Evolutionary conservation across 2,888 invertebrate species (phyloP), one percentile per base, ranked within the genome.

Genomic region (Cylloceria caligata): DNA sequence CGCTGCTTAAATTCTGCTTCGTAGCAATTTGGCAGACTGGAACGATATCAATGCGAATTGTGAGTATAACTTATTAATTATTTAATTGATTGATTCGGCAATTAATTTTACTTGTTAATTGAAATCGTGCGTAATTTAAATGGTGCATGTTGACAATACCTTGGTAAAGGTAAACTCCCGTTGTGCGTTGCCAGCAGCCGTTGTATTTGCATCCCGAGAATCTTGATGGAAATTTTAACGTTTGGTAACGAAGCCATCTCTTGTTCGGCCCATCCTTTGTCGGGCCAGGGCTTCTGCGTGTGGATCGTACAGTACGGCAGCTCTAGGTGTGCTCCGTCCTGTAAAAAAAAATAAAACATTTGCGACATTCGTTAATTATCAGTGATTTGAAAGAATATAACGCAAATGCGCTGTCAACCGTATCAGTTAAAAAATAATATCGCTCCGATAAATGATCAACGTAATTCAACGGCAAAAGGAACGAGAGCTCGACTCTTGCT

Each of bases 21-120:
- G 92, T 97, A 98, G 92, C 98, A 98, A 84, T 95, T 95, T 84
- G 96, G 95, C 90, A 97, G 96, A 92, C 97, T 97, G 88, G 55
- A 92, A 91, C 36, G 65, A 42, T 36, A 65, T 81, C 13, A n/a
- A 21, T 34, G 21, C 45, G 5, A n/a, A 16, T 45, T 3, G 5
- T 45, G 42, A 13, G n/a, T 1, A 45, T 13, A n/a, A 3, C 3
- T n/a, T 1, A 11, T 11, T 30, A 2, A 21, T 36, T 36, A 3
- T 1, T 5, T 4, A 49, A 19, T 42, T n/a, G 2, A 24, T 55
- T 55, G 0, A 60, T 13, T 3, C 13, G 1, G 27, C 16, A 16
- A 21, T 60, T 16, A 16, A 60, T 34, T 5, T 0, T 30, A 4
- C 30, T 4, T 30, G 30, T 30, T 30, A 30, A 30, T 30, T 30